A percentile compares a stretch with the other conserved stretches of the same genome.
phyloP scores from a whole-genome alignment of 2,113 vertebrate species.

The Lethenteron reissneri region DNA sequence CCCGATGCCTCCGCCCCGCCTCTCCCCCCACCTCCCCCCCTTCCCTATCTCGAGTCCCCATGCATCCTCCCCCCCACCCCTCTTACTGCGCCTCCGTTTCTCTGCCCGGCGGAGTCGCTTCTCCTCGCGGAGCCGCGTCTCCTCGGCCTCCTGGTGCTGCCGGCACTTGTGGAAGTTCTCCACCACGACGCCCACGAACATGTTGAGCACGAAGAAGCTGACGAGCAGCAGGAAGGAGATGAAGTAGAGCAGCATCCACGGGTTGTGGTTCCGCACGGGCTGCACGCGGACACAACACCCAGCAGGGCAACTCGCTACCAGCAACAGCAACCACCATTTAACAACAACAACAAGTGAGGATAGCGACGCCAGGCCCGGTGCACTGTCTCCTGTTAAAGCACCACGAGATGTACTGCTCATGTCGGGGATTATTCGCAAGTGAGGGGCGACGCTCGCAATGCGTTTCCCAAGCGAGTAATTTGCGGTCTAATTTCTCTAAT shows the following conservation, averaged over 20 bases:
- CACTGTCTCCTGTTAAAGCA: too few relatives aligned
- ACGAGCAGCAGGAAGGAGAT: slow-evolving; percentile 98
- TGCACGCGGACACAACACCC: slow-evolving; percentile 16
- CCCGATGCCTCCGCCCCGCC: not conserved
- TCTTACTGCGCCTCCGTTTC: slow-evolving; percentile 99
- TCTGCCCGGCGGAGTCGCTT: slow-evolving; percentile 75
- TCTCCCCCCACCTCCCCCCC: not conserved
- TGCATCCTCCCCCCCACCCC: not conserved
- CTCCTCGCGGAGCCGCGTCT: slow-evolving; percentile 75
- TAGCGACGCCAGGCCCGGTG: too few relatives aligned
- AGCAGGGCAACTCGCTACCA: too few relatives aligned
- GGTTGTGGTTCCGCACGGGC: slow-evolving; percentile 91
- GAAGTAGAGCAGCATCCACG: slow-evolving; percentile 98
- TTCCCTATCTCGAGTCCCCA: not conserved
- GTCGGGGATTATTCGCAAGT: too few relatives aligned
- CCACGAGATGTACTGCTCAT: too few relatives aligned
- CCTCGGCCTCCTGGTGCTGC: slow-evolving; percentile 87
- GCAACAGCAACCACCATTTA: too few relatives aligned
- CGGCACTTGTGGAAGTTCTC: slow-evolving; percentile 99
- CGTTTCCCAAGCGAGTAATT: too few relatives aligned
- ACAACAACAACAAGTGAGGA: too few relatives aligned
- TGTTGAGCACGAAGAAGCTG: slow-evolving; percentile 97
- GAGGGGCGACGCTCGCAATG: too few relatives aligned
- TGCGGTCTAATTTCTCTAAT: too few relatives aligned
- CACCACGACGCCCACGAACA: slow-evolving; percentile 97